Evolutionary conservation across 2,797 vertebrate species (phyloP), one percentile per base, ranked within the genome.

Genomic region (Melanotaenia boesemani): DNA sequence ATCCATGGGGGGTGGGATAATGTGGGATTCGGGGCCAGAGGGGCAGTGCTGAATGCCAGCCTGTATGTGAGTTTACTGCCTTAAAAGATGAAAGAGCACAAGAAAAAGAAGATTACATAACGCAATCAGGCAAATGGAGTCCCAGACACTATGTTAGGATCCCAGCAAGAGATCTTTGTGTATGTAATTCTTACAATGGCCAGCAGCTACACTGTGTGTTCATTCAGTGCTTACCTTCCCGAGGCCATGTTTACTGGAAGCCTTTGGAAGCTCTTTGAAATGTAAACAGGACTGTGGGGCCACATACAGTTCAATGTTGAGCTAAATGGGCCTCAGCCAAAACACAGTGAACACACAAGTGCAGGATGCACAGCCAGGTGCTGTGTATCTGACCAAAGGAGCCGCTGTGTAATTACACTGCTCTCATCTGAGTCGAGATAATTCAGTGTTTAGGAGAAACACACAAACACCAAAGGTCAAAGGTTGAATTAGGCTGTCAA

Each of bases 271-370:
- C 83, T 79, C 81, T 84, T 77, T 81, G 82, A 86, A 93, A 90
- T 91, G 89, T 93, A 92, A 93, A 93, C 90, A 86, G 74, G 64
- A 36, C 82, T 79, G 78, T 13, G 79, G 80, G 80, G 83, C 86
- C 88, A 81, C 82, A 77, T 84, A 26, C 80, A 88, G 88, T 88
- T 91, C 83, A 88, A 66, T 41, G 1, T 71, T 24, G 73, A 72
- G 81, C 83, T 76, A 37, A 18, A 41, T 71, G 54, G 68, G 70
- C 69, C 48, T 3, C 0, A 48, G 69, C 83, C 81, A 75, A 81
- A 87, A 81, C 77, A 75, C 79, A 72, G 61, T 15, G 64, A 72
- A 66, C 72, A 67, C 75, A 76, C 50, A 76, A 79, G 80, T 74
- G 83, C 83, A 76, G 78, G 32, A 81, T 74, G 77, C 62, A 64